Evolutionary conservation across 2,888 invertebrate species (phyloP).

Genomic region (Cataglyphis cursor): DNA sequence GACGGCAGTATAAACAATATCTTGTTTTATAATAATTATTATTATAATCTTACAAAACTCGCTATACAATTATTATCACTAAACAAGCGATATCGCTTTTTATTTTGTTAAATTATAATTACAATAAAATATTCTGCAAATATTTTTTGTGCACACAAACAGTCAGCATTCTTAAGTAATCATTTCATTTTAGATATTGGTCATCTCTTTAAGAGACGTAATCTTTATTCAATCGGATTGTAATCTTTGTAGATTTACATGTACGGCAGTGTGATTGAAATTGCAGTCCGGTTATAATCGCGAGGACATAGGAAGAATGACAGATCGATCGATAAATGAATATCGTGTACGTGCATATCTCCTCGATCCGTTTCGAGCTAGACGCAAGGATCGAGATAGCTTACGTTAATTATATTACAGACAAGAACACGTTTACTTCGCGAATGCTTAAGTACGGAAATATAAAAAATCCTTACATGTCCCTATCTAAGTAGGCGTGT

Average conservation of each 20-base stretch:
- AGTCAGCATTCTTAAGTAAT: constrained; percentile 7
- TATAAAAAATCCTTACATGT: constrained; percentile 74
- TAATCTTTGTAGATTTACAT: constrained; percentile 36
- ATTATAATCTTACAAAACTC: constrained; percentile 41
- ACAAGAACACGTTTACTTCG: constrained; percentile 63
- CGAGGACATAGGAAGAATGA: constrained; percentile 30
- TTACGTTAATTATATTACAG: constrained; percentile 65
- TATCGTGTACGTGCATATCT: constrained; percentile 36
- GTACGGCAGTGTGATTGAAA: constrained; percentile 48
- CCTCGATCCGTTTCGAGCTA: constrained; percentile 52
- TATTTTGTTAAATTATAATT: not conserved
- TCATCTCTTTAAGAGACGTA: not conserved
- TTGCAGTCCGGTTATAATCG: constrained; percentile 39
- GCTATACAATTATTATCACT: constrained; percentile 20
- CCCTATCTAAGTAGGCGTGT: constrained; percentile 75
- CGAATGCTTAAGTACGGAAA: constrained; percentile 67
- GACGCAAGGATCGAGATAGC: constrained; percentile 70
- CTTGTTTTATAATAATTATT: constrained; percentile 12
- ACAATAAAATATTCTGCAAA: constrained; percentile 13
- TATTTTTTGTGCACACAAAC: not conserved
- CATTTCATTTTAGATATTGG: not conserved
- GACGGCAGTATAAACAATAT: constrained; percentile 49
- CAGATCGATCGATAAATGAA: constrained; percentile 41
- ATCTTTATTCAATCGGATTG: constrained; percentile 36
- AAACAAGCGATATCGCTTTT: constrained; percentile 8